Conservation (phyloP, 2,888 invertebrate genomes). For the Lasioglossum pauxillum region DNA sequence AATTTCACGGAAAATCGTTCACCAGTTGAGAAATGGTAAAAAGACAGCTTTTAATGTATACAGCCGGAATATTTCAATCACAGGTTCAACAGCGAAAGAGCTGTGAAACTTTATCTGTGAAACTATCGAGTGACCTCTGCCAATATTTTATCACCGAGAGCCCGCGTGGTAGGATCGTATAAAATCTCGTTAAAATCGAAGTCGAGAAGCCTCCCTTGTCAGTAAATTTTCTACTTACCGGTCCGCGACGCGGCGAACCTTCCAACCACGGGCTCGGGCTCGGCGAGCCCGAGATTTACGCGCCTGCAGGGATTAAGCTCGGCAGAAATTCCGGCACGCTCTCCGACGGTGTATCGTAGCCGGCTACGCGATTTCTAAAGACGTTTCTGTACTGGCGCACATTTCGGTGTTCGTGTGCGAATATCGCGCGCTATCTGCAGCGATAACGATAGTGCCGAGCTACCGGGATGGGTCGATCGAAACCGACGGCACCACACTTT, state of each 20-base stretch:
- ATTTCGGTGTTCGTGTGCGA: neutral
- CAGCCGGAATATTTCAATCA: too few species aligned
- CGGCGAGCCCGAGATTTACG: neutral
- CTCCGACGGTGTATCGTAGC: neutral
- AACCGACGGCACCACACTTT: neutral
- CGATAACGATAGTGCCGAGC: neutral
- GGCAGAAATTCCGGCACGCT: neutral
- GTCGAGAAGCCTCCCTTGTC: neutral
- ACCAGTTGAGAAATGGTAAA: too few species aligned
- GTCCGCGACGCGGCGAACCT: neutral
- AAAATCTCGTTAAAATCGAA: constrained; percentile 6
- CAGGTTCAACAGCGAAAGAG: neutral
- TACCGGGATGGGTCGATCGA: neutral
- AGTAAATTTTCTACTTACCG: constrained; percentile 2
- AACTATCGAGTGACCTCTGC: neutral
- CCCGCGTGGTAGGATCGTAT: neutral
- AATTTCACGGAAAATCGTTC: too few species aligned
- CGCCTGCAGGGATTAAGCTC: constrained; percentile 3
- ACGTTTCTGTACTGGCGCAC: neutral
- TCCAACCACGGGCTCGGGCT: neutral
- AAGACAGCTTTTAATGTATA: too few species aligned
- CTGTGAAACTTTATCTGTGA: too few species aligned
- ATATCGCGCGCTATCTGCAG: neutral
- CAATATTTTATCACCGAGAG: neutral
- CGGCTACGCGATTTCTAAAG: neutral